phyloP scores from a whole-genome alignment of 2,888 invertebrate genomes.

The Balanococcus diminutus region DNA sequence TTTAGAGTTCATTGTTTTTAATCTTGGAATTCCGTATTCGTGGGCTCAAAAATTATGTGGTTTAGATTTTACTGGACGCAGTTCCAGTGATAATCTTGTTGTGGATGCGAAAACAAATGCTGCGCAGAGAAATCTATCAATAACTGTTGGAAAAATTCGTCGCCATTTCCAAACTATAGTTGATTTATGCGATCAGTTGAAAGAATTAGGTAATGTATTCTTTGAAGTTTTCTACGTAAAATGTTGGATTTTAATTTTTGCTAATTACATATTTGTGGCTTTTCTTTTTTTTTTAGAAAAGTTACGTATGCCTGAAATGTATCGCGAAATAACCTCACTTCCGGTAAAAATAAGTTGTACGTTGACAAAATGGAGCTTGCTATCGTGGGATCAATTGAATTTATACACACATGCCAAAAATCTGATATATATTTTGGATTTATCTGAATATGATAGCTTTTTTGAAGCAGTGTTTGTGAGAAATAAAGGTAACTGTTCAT shows the following conservation, averaged over 20 bases:
- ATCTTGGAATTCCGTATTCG: conserved; percentile 81
- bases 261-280: not conserved
- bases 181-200: conserved; percentile 78
- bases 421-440: conserved; percentile 3
- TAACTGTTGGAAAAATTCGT: conserved; percentile 21
- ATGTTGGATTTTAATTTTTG: not conserved
- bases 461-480: conserved; percentile 45
- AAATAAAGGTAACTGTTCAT: conserved; percentile 47
- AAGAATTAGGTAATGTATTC: conserved; percentile 64
- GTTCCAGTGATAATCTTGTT: conserved; percentile 25
- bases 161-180: conserved; percentile 36
- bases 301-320: conserved; percentile 3
- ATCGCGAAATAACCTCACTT: conserved; percentile 30
- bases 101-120: conserved; percentile 55
- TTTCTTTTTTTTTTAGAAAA: conserved; percentile 6
- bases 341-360: conserved; percentile 47
- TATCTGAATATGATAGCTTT: conserved; percentile 41
- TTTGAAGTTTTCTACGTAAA: not conserved
- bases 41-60: conserved; percentile 94
- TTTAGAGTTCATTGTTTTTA: conserved; percentile 63
- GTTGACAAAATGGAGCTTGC: conserved; percentile 45
- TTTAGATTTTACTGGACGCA: conserved; percentile 68
- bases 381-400: conserved; percentile 45
- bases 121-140: conserved; percentile 46
- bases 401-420: not conserved